Conservation (phyloP, 2,888 invertebrate genomes). For the Blastobasis adustella region DNA sequence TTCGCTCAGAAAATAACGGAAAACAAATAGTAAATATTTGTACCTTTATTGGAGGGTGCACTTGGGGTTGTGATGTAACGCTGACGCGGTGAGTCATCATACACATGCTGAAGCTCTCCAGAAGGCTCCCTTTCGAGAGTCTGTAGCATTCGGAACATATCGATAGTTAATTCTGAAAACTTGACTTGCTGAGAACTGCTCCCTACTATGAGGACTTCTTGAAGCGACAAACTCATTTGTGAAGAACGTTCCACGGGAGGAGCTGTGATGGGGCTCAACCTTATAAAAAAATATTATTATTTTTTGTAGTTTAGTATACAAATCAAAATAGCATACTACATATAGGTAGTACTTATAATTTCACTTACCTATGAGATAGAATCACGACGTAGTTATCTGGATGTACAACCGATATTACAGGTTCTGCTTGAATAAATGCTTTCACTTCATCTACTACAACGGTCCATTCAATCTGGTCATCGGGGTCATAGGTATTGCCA, state of each 20-base stretch:
- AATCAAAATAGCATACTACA: too few relatives aligned
- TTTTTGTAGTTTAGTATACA: too few relatives aligned
- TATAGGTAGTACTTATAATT: background rate
- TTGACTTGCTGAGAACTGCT: constrained; percentile 96
- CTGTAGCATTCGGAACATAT: constrained; percentile 98
- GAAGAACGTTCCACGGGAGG: constrained; percentile 92
- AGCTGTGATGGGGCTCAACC: constrained; percentile 87
- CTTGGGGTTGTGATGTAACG: constrained; percentile 60
- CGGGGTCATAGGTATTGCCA: constrained; percentile 96
- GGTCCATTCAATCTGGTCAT: constrained; percentile 97
- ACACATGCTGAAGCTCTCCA: constrained; percentile 84
- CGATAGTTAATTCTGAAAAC: constrained; percentile 96
- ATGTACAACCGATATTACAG: constrained; percentile 90
- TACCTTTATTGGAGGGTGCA: too few relatives aligned
- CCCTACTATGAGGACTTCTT: constrained; percentile 95
- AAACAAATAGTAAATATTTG: background rate
- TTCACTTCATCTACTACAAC: constrained; percentile 95
- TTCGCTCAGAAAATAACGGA: background rate
- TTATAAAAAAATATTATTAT: constrained; percentile 37
- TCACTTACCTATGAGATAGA: constrained; percentile 85
- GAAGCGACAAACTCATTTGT: constrained; percentile 89
- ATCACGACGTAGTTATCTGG: constrained; percentile 90
- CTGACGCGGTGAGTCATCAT: constrained; percentile 60
- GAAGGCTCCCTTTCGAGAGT: constrained; percentile 94
- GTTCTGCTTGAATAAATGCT: constrained; percentile 94